phyloP scores from a whole-genome alignment of 2,113 vertebrate genomes.

The Sporophila hypoxantha region DNA sequence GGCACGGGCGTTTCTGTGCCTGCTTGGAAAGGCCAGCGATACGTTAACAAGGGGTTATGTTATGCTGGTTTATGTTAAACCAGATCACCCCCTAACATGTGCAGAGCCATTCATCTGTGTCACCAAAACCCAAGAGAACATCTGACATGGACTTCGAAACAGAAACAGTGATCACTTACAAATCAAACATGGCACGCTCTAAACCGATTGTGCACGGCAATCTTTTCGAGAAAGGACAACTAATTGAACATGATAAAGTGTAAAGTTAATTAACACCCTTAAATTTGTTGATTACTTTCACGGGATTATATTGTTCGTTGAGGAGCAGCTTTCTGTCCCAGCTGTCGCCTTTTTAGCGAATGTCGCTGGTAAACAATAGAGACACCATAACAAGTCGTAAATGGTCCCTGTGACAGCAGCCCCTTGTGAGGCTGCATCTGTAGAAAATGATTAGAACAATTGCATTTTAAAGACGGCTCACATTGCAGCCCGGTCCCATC shows the following conservation, averaged over 20 bases:
- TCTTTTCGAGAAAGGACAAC: slow-evolving; percentile 84
- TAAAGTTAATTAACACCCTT: slow-evolving; percentile 99
- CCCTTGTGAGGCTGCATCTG: slow-evolving; percentile 91
- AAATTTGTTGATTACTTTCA: slow-evolving; percentile 96
- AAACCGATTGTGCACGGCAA: slow-evolving; percentile 85
- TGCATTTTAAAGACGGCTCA: slow-evolving; percentile 92
- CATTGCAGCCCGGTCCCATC: slow-evolving; percentile 80
- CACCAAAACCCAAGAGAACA: slow-evolving; percentile 82
- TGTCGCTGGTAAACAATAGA: slow-evolving; percentile 90
- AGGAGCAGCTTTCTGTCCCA: slow-evolving; percentile 87
- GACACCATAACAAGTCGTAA: slow-evolving; percentile 85
- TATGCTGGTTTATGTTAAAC: slow-evolving; percentile 80
- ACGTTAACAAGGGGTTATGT: slow-evolving; percentile 76
- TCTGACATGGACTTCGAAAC: slow-evolving; percentile 80
- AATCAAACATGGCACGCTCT: slow-evolving; percentile 88
- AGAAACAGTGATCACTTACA: slow-evolving; percentile 89
- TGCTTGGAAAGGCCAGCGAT: slow-evolving; percentile 51
- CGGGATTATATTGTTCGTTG: slow-evolving; percentile 84
- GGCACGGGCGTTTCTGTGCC: background rate
- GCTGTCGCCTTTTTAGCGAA: slow-evolving; percentile 85
- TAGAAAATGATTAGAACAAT: slow-evolving; percentile 97
- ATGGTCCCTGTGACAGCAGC: slow-evolving; percentile 86
- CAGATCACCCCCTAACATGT: slow-evolving; percentile 79
- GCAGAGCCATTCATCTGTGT: slow-evolving; percentile 82
- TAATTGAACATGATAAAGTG: slow-evolving; percentile 99